Evolutionary conservation across 2,797 vertebrate genomes (phyloP), one percentile per base, ranked within the genome.

Genomic region (Oreonectes daqikongensis): DNA sequence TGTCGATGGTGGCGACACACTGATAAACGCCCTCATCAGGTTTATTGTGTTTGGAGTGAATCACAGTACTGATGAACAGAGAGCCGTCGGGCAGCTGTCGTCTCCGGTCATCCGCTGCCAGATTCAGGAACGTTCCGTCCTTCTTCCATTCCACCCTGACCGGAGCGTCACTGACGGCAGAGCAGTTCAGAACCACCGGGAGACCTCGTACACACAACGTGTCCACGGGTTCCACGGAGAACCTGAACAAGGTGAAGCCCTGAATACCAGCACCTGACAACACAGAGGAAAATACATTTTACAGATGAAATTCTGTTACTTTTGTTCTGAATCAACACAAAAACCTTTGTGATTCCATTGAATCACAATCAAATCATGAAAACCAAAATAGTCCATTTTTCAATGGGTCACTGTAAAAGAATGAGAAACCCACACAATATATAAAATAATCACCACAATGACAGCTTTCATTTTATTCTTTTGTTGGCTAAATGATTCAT

Each of bases 11-110:
- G 44, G 96, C 97, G 42, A 98, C 96, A 1, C 98, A 99, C 81
- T 99, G 98, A 38, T 99, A 99, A 79, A 93, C 92, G 14, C 98
- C 98, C 86, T 99, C 98, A 22, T 99, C 98, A 0, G 96, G 98
- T 82, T 97, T 98, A 77, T 97, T 97, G 83, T 99, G 95, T 85
- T 97, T 99, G 24, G 95, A 96, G 88, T 99, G 97, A 81, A 98
- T 92, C 84, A 99, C 95, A 0, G 83, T 93, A 80, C 85, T 90
- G 86, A 99, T 95, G 83, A 95, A 84, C 60, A 99, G 90, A 42
- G 96, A 96, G 66, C 98, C 97, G 10, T 97, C 95, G 0, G 93
- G 89, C 0, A 99, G 93, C 77, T 98, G 88, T 77, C 92, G 91
- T 0, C 97, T 93, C 2, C 97, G 91, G 81, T 99, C 96, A 28